Evolutionary conservation across 2,888 invertebrate species (phyloP).

Genomic region (Dysmachus trigonus): DNA sequence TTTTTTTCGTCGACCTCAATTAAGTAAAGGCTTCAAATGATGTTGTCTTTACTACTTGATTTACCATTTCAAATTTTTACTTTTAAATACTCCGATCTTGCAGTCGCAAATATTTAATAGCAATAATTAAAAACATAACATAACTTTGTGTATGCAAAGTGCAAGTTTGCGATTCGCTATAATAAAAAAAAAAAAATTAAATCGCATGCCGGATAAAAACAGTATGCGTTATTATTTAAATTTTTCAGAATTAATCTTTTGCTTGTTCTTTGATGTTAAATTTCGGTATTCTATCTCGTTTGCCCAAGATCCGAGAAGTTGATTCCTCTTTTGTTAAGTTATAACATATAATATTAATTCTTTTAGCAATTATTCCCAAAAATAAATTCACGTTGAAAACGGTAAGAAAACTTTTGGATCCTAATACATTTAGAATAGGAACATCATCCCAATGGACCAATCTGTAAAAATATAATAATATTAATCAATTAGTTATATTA

Average conservation of each 20-base stretch:
- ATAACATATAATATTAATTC: slow-evolving; percentile 64
- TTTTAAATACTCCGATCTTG: too few species aligned
- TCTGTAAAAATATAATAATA: slow-evolving; percentile 62
- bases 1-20: too few species aligned
- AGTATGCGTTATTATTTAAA: too few species aligned
- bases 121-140: too few species aligned
- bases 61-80: too few species aligned
- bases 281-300: slow-evolving; percentile 62
- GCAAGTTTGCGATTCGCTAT: too few species aligned
- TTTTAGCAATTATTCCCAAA: slow-evolving; percentile 82
- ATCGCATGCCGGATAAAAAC: too few species aligned
- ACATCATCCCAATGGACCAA: slow-evolving; percentile 78
- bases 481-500: background rate
- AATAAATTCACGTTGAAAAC: slow-evolving; percentile 82
- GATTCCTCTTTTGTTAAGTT: slow-evolving; percentile 60
- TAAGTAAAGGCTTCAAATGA: too few species aligned
- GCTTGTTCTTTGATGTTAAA: slow-evolving; percentile 63
- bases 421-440: slow-evolving; percentile 76
- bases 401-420: slow-evolving; percentile 76
- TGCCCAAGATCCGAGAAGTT: slow-evolving; percentile 58
- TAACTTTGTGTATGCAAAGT: too few species aligned
- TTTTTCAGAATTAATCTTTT: slow-evolving; percentile 50
- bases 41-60: too few species aligned
- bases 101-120: too few species aligned
- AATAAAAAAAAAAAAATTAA: too few species aligned